These are phyloP conservation scores for Neodiprion pinetum DNA, from an alignment of 1,140 invertebrate species.

Conservation along the genomic window DNA sequence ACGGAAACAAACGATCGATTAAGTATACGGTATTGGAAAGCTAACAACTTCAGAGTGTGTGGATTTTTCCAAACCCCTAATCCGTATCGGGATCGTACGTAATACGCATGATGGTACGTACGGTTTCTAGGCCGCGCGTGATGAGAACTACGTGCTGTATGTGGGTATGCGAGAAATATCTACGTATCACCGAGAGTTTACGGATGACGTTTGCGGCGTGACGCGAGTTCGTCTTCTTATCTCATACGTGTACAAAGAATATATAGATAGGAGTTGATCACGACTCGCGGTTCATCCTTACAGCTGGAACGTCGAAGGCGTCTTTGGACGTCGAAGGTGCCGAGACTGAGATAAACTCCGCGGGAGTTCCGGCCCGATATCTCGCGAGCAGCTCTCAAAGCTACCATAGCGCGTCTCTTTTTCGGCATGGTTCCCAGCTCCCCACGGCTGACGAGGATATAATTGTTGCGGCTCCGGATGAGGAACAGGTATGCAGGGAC, in stretches of 20 bases:
- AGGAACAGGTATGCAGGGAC: neutral
- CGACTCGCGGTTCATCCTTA: neutral
- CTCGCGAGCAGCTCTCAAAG: neutral
- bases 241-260: neutral
- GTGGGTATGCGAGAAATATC: neutral
- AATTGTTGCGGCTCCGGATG: neutral
- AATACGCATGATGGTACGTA: neutral
- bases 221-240: neutral
- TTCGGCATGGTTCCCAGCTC: neutral
- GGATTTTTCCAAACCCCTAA: too few species aligned
- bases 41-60: too few species aligned
- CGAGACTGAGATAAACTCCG: neutral
- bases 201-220: neutral
- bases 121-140: slow-evolving; percentile 1
- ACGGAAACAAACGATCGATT: too few species aligned
- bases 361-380: slow-evolving; percentile 1
- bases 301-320: neutral
- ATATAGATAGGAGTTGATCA: neutral
- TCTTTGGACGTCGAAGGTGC: neutral
- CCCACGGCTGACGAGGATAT: slow-evolving; percentile 1
- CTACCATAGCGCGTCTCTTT: too few species aligned
- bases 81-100: too few species aligned
- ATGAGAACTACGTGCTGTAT: neutral
- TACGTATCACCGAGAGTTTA: neutral
- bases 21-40: too few species aligned